Percentiles rank a stretch among this genome's conserved stretches.
phyloP scores from a whole-genome alignment of 2,888 invertebrate genomes.

The Amphiduros pacificus region DNA sequence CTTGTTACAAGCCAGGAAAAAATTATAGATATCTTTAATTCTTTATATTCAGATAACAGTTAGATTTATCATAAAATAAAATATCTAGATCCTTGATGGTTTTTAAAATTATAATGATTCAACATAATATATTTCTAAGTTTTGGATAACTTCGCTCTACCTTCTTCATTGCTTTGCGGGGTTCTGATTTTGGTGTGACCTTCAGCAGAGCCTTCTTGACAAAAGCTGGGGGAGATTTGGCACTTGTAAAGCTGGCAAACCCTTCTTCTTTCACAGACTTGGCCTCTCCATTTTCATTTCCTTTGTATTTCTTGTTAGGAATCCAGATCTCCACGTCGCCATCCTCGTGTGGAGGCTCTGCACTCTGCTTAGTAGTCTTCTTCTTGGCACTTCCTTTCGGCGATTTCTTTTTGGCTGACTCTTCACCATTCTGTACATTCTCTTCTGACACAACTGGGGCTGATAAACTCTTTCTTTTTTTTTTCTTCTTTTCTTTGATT shows the following conservation, averaged over 20 bases:
- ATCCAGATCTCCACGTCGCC: slow-evolving; percentile 34
- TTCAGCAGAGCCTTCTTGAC: slow-evolving; percentile 31
- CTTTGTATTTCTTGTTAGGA: slow-evolving; percentile 37
- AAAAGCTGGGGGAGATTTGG: slow-evolving; percentile 36
- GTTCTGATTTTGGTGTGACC: slow-evolving; percentile 5
- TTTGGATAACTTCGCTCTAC: no score
- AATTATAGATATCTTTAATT: background rate
- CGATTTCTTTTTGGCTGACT: no score
- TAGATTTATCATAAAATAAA: background rate
- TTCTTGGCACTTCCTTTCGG: no score
- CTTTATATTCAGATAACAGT: background rate
- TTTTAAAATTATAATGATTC: background rate
- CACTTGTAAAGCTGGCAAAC: slow-evolving; percentile 37
- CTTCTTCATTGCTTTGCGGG: background rate
- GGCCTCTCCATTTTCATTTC: slow-evolving; percentile 10
- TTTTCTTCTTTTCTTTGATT: no score
- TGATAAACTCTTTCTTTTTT: no score
- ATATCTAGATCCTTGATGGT: background rate
- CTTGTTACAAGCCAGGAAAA: background rate
- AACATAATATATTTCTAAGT: background rate
- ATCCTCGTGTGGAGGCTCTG: no score
- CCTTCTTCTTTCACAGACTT: slow-evolving; percentile 1
- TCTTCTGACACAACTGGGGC: no score
- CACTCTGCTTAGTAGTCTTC: no score
- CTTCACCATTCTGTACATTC: no score